These are phyloP conservation scores for Acanthurus lineatus DNA, from an alignment of 2,797 vertebrate species.

Conservation along the genomic window DNA sequence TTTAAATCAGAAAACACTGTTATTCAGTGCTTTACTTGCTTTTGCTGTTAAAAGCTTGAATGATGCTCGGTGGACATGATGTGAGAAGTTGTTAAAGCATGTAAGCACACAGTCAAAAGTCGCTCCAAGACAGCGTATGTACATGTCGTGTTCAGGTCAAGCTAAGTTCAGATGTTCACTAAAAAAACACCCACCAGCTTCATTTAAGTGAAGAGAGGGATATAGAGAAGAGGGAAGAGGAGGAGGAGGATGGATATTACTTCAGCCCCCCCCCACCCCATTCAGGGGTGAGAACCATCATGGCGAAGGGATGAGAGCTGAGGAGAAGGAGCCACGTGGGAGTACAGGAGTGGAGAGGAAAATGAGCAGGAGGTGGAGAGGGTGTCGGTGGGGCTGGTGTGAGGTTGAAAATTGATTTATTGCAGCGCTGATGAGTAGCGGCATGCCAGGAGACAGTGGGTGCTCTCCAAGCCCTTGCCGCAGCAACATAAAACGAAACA, in stretches of 20 bases:
- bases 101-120: neutral
- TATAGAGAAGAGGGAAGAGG: neutral
- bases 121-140: neutral
- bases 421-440: slow-evolving; percentile 85
- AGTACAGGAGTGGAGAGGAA: slow-evolving; percentile 66
- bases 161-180: slow-evolving; percentile 21
- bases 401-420: slow-evolving; percentile 89
- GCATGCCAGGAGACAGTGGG: slow-evolving; percentile 83
- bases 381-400: slow-evolving; percentile 60
- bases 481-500: slow-evolving; percentile 84
- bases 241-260: slow-evolving; percentile 30
- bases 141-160: slow-evolving; percentile 32
- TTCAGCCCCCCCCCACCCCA: slow-evolving; percentile 17
- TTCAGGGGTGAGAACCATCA: slow-evolving; percentile 49
- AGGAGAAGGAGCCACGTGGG: slow-evolving; percentile 62
- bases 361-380: slow-evolving; percentile 62
- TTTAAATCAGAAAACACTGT: slow-evolving; percentile 28
- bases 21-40: slow-evolving; percentile 29
- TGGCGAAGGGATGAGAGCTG: slow-evolving; percentile 42
- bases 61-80: slow-evolving; percentile 1
- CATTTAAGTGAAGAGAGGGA: slow-evolving; percentile 28
- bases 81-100: slow-evolving; percentile 3
- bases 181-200: slow-evolving; percentile 33
- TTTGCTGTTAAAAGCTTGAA: slow-evolving; percentile 17
- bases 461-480: slow-evolving; percentile 80